Evolutionary conservation across 2,797 vertebrate genomes (phyloP).

Genomic region (Poeciliopsis turneri): DNA sequence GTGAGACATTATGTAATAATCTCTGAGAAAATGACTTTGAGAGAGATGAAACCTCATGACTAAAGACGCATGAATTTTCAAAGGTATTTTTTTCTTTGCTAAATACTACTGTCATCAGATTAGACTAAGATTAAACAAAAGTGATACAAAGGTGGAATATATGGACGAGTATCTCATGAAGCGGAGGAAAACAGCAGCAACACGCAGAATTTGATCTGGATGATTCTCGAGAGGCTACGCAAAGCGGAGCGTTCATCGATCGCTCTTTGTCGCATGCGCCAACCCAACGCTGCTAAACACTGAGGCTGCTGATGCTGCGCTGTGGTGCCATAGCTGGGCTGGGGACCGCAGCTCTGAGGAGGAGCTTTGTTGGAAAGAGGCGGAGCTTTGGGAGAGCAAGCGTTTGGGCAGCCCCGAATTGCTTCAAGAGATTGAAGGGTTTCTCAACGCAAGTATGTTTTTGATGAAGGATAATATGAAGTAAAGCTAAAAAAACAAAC

Average conservation of each 20-base stretch:
- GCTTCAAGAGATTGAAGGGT: too few relatives aligned
- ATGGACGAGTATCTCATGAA: background rate
- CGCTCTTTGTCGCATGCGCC: background rate
- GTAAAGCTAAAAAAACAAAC: too few relatives aligned
- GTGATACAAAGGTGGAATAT: background rate
- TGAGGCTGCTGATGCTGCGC: background rate
- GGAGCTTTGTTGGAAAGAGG: too few relatives aligned
- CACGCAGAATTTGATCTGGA: background rate
- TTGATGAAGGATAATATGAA: too few relatives aligned
- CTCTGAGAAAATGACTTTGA: slow-evolving; percentile 26
- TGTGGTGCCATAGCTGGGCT: too few relatives aligned
- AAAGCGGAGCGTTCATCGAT: background rate
- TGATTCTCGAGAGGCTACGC: background rate
- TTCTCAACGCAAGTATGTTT: too few relatives aligned
- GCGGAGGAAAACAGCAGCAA: background rate
- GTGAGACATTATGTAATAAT: slow-evolving; percentile 43
- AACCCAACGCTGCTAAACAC: background rate
- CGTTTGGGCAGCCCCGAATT: too few relatives aligned
- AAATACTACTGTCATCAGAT: background rate
- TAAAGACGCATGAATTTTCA: background rate
- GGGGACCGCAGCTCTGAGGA: too few relatives aligned
- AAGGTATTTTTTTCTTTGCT: background rate
- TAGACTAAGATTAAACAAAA: background rate
- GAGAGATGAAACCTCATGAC: background rate
- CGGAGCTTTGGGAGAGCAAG: too few relatives aligned